These are phyloP conservation scores for Timema podura DNA, from an alignment of 2,888 invertebrate species.

Conservation along the genomic window DNA sequence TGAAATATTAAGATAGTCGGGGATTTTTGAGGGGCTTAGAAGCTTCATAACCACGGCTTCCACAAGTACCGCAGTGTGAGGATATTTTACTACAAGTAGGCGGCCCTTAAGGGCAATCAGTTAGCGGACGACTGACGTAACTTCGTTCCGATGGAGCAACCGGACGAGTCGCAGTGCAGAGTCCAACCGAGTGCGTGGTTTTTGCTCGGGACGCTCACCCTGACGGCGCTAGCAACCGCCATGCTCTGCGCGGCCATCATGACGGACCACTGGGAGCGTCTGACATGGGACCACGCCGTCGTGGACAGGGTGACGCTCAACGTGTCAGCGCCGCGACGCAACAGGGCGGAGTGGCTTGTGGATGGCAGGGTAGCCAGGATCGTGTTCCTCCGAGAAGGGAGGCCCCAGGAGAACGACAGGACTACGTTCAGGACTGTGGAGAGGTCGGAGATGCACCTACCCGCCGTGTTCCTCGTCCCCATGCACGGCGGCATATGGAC, in stretches of 20 bases:
- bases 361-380: constrained; percentile 70
- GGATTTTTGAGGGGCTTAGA: too few relatives aligned
- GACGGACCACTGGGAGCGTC: constrained; percentile 89
- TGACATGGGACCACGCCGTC: constrained; percentile 68
- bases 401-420: constrained; percentile 18
- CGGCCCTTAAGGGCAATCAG: too few relatives aligned
- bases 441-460: constrained; percentile 39
- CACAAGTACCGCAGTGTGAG: too few relatives aligned
- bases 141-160: constrained; percentile 43
- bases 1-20: too few relatives aligned
- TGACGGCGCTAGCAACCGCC: constrained; percentile 72
- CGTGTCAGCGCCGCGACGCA: constrained; percentile 44
- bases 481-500: constrained; percentile 92
- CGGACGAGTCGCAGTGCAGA: constrained; percentile 50
- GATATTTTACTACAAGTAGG: too few relatives aligned
- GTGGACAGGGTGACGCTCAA: constrained; percentile 51
- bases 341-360: constrained; percentile 63
- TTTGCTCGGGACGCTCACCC: constrained; percentile 59
- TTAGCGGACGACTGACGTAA: too few relatives aligned
- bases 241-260: constrained; percentile 82
- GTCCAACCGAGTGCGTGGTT: constrained; percentile 64
- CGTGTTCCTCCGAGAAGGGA: constrained; percentile 41
- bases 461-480: constrained; percentile 67
- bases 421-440: constrained; percentile 28
- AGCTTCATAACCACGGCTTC: too few relatives aligned